Conservation (phyloP, 2,888 invertebrate genomes). For the Caenorhabditis virilis region DNA sequence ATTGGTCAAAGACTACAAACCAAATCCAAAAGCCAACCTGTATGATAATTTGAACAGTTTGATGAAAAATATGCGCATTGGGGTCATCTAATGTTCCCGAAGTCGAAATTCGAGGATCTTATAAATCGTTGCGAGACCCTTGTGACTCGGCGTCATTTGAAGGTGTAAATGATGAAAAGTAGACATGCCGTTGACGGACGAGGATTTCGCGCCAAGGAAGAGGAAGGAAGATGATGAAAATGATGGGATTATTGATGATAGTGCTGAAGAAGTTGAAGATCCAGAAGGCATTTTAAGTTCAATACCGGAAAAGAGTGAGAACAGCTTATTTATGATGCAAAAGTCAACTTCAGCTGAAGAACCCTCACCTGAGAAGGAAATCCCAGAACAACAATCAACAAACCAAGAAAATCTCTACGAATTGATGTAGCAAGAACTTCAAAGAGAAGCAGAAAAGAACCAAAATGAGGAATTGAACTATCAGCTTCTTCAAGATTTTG, state of each 20-base stretch:
- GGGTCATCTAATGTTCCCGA: constrained; percentile 47
- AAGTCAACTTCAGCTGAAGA: too few species aligned
- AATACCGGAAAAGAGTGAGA: too few species aligned
- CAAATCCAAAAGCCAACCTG: constrained; percentile 39
- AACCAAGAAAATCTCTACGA: background rate
- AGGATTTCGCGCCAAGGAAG: constrained; percentile 31
- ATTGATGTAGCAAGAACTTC: background rate
- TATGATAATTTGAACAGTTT: constrained; percentile 38
- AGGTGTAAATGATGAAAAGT: constrained; percentile 27
- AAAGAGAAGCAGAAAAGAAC: background rate
- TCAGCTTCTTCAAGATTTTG: constrained; percentile 38
- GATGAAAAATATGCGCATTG: constrained; percentile 51
- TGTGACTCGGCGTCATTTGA: constrained; percentile 38
- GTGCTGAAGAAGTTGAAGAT: constrained; percentile 2
- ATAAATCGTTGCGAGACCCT: constrained; percentile 44
- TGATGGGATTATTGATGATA: constrained; percentile 10
- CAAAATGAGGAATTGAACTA: constrained; percentile 23
- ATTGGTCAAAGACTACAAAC: constrained; percentile 37
- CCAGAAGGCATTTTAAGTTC: too few species aligned
- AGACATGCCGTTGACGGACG: constrained; percentile 39
- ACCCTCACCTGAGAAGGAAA: background rate
- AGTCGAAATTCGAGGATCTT: constrained; percentile 49
- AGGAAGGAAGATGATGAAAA: constrained; percentile 3
- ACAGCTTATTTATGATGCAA: too few species aligned
- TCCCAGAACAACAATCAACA: background rate